Conservation (phyloP, 1,140 invertebrate species). For the Drosophila truncata region DNA sequence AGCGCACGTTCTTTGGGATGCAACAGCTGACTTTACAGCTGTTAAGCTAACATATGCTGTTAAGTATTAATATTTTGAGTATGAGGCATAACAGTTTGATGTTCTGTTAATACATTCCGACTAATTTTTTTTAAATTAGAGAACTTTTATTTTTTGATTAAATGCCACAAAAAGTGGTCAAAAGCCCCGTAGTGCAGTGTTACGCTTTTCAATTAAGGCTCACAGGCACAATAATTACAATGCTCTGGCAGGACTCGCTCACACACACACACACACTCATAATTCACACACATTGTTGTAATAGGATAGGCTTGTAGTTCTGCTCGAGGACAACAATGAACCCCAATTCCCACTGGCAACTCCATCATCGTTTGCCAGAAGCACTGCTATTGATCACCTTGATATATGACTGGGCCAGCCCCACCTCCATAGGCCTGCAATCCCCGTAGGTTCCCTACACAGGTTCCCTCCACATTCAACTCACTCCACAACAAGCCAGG, state of each 20-base stretch:
- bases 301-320: conserved; percentile 27
- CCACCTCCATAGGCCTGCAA: conserved; percentile 12
- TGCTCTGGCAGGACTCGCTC: conserved; percentile 10
- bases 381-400: conserved; percentile 51
- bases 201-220: conserved; percentile 31
- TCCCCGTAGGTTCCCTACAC: background rate
- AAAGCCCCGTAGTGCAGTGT: too few relatives aligned
- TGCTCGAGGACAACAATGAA: background rate
- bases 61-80: too few relatives aligned
- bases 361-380: conserved; percentile 50
- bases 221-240: conserved; percentile 15
- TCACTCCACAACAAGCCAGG: background rate
- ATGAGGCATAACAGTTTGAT: too few relatives aligned
- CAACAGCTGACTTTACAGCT: too few relatives aligned
- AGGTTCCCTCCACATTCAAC: background rate
- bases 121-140: too few relatives aligned
- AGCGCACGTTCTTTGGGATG: too few relatives aligned
- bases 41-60: too few relatives aligned
- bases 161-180: too few relatives aligned
- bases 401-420: conserved; percentile 36
- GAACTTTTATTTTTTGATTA: too few relatives aligned
- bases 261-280: background rate
- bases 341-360: conserved; percentile 10
- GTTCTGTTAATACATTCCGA: too few relatives aligned
- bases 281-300: conserved; percentile 14